A percentile compares a stretch with the other conserved stretches of the same genome.
Conservation (phyloP, 2,888 invertebrate species). For the Conomelus anceps region DNA sequence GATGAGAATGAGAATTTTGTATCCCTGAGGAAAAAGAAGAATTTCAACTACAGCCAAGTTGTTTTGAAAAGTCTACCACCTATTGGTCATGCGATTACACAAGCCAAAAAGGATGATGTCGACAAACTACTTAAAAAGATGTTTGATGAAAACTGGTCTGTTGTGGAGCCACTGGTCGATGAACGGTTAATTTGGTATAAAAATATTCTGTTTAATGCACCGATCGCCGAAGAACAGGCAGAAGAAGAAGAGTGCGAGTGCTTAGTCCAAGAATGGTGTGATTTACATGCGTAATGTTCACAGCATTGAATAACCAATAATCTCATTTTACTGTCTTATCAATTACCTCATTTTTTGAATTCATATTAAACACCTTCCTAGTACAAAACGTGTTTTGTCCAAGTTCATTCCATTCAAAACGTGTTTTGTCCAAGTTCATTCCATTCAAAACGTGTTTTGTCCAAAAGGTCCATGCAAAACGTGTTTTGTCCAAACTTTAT, state of each 20-base stretch:
- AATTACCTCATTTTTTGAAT: no score
- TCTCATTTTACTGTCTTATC: no score
- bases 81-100: not conserved
- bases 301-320: no score
- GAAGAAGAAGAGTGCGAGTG: conserved; percentile 6
- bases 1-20: not conserved
- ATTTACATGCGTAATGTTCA: conserved; percentile 1
- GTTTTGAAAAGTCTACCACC: not conserved
- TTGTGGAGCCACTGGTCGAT: not conserved
- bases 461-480: not conserved
- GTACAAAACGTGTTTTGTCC: conserved; percentile 8
- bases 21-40: not conserved
- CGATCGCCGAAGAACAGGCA: conserved; percentile 1
- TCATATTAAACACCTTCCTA: not conserved
- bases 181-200: conserved; percentile 11
- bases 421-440: no score
- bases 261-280: conserved; percentile 8
- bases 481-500: conserved; percentile 3
- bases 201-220: not conserved
- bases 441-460: no score
- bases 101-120: conserved; percentile 15
- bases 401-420: conserved; percentile 13
- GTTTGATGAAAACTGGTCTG: conserved; percentile 16
- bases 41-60: not conserved
- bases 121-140: conserved; percentile 13